Evolutionary conservation across 2,113 vertebrate species (phyloP).

Genomic region (Taxidea taxus): DNA sequence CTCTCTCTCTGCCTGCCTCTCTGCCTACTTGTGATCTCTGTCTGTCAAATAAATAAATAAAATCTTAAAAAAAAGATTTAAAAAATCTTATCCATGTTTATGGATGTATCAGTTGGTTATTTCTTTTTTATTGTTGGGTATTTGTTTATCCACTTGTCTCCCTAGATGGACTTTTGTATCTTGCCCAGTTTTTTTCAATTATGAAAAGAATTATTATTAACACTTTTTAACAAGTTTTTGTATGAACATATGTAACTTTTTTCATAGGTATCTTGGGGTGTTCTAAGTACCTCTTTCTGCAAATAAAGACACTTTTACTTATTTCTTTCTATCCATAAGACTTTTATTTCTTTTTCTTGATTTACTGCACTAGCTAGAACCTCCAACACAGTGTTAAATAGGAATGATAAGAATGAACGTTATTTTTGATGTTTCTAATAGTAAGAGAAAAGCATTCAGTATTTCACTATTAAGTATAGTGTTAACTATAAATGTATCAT

Average conservation of each 20-base stretch:
- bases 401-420: neutral
- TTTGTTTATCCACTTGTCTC: neutral
- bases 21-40: no score
- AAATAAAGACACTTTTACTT: neutral
- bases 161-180: neutral
- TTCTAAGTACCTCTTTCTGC: neutral
- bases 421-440: neutral
- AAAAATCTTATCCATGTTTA: neutral
- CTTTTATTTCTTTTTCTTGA: constrained; percentile 44
- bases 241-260: neutral
- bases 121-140: neutral
- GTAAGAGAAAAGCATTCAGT: neutral
- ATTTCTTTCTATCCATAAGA: neutral
- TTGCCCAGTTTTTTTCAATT: neutral
- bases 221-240: neutral
- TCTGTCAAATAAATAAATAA: no score
- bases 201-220: neutral
- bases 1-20: no score
- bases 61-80: neutral
- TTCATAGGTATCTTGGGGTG: constrained; percentile 2
- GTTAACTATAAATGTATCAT: neutral
- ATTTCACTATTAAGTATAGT: neutral
- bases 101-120: neutral
- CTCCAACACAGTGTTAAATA: neutral
- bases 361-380: constrained; percentile 4